Evolutionary conservation across 2,113 vertebrate genomes (phyloP), one percentile per base, ranked within the genome.

Genomic region (Phocoena phocoena): DNA sequence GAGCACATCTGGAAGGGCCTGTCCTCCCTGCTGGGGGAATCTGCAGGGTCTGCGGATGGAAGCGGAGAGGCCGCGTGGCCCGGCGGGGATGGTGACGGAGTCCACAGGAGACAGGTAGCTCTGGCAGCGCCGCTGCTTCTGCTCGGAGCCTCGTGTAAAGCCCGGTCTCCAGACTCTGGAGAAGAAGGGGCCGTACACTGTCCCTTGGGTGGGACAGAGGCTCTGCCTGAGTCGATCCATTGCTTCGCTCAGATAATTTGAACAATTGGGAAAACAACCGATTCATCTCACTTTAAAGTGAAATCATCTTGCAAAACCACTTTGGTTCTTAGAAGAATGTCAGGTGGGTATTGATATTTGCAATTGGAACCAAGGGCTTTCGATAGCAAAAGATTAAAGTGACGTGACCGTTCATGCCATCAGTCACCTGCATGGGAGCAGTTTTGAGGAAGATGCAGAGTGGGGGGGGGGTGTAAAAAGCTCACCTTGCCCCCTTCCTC

Each of bases 381-480:
- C 13, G 13, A 67, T n/a, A 71, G 21, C 15, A 20, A 60, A 77
- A 33, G 28, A 20, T 10, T 20, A 55, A 77, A 53, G 33, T 80
- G 7, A 90, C 0, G 2, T 53, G 15, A 36, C 14, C 21, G 7
- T 11, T 3, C 13, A 5, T 8, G 44, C 6, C n/a, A 21, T 77
- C 8, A 8, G 8, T 9, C 3, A 15, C 14, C 3, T 0, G 47
- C 31, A 4, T 6, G 12, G 23, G 60, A 28, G 28, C 6, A 33
- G 36, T 23, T 50, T 28, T 25, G 18, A 63, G 20, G 38, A 55
- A 73, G 28, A 90, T 0, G 5, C 14, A 31, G 67, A 1, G 18
- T 76, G 7, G 41, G 0, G 1, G 4, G 31, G 15, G 21, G 28
- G 36, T 2, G 18, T 8, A 13, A 81, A 10, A 14, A 28, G 36